These are phyloP conservation scores for Clivina fossor DNA, from an alignment of 2,888 invertebrate genomes.

Conservation along the genomic window DNA sequence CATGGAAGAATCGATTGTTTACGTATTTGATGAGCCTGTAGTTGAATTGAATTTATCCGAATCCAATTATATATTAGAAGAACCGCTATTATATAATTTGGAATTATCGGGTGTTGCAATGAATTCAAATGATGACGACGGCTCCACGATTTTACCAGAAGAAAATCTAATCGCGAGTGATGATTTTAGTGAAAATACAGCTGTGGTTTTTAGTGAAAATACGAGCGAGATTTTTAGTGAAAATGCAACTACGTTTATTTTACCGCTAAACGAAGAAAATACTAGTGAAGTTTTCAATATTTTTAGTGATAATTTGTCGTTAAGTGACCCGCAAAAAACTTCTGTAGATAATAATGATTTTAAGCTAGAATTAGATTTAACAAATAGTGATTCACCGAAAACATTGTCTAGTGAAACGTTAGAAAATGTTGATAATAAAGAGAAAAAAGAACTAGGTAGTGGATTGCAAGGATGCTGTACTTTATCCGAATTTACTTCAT, in stretches of 20 bases:
- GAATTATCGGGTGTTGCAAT: conserved; percentile 6
- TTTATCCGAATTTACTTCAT: conserved; percentile 1
- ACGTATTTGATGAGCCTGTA: conserved; percentile 27
- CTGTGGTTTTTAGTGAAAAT: conserved; percentile 4
- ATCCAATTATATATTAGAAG: conserved; percentile 11
- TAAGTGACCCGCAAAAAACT: conserved; percentile 12
- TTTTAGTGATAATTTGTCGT: no score
- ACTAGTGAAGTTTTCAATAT: no score
- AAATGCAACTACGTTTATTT: conserved; percentile 8
- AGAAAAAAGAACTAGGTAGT: no score
- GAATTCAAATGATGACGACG: not conserved
- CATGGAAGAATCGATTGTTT: conserved; percentile 25
- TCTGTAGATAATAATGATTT: not conserved
- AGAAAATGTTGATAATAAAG: no score
- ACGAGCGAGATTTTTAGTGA: conserved; percentile 2
- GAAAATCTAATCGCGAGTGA: not conserved
- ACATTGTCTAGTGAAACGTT: no score
- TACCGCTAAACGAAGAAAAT: not conserved
- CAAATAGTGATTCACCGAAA: not conserved
- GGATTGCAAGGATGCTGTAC: not conserved
- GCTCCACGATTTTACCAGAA: not conserved
- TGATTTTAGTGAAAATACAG: not conserved
- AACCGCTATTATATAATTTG: conserved; percentile 4
- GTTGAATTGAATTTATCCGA: conserved; percentile 24
- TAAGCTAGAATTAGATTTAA: not conserved